Percentiles rank a stretch among this genome's conserved stretches.
phyloP scores from a whole-genome alignment of 2,888 invertebrate genomes.

The Muscina levida region DNA sequence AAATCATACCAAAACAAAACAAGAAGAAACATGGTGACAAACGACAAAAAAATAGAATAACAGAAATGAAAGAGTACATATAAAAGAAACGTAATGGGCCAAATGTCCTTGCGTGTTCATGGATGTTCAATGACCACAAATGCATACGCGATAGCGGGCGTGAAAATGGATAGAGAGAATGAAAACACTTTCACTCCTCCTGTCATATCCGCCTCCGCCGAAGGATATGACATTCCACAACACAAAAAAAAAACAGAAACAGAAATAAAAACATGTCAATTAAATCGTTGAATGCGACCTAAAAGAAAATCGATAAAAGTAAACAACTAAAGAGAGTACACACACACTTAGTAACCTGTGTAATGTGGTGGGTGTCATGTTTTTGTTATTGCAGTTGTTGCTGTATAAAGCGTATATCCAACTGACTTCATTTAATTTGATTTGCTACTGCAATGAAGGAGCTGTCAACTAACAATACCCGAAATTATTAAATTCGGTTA shows the following conservation, averaged over 20 bases:
- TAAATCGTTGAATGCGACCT: constrained; percentile 54
- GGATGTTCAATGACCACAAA: constrained; percentile 75
- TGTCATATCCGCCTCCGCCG: constrained; percentile 27
- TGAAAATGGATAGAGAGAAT: background rate
- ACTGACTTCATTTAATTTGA: constrained; percentile 50
- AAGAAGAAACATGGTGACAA: background rate
- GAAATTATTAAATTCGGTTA: no score
- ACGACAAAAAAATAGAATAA: background rate
- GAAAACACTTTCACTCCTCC: background rate
- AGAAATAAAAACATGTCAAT: constrained; percentile 58
- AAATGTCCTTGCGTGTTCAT: constrained; percentile 70
- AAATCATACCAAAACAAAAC: background rate
- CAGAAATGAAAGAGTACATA: background rate
- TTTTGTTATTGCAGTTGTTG: background rate
- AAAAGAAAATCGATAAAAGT: constrained; percentile 57
- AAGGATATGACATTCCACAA: constrained; percentile 30
- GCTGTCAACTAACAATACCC: no score
- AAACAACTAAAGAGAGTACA: constrained; percentile 23
- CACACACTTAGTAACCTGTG: background rate
- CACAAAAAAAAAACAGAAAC: no score
- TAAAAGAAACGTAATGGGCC: background rate
- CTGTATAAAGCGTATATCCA: constrained; percentile 34
- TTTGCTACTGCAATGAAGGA: constrained; percentile 27
- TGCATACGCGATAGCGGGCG: constrained; percentile 12
- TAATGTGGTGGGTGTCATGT: background rate